Percentiles rank a stretch among this genome's conserved stretches.
Conservation (phyloP, 1,140 invertebrate genomes). For the Drosophila repletoides region DNA sequence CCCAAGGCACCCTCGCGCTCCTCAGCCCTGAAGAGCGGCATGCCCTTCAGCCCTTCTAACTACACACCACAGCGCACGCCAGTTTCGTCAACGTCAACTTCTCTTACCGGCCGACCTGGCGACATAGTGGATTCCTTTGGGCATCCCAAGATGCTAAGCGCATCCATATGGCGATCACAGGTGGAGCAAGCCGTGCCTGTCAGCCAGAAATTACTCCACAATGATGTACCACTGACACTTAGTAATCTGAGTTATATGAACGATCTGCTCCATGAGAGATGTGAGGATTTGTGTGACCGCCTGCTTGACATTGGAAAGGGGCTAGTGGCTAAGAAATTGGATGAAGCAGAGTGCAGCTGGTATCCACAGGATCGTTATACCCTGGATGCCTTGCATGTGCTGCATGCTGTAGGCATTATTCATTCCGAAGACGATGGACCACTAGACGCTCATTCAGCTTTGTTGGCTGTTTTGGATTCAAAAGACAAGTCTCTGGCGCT, state of each 20-base stretch:
- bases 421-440: slow-evolving; percentile 88
- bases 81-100: background rate
- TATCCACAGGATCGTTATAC: slow-evolving; percentile 62
- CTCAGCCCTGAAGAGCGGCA: slow-evolving; percentile 33
- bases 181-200: slow-evolving; percentile 53
- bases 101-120: slow-evolving; percentile 35
- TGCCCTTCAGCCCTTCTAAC: slow-evolving; percentile 59
- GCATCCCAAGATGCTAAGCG: slow-evolving; percentile 53
- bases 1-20: slow-evolving; percentile 38
- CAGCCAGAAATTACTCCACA: slow-evolving; percentile 46
- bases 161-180: slow-evolving; percentile 42
- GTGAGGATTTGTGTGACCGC: slow-evolving; percentile 52
- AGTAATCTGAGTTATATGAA: slow-evolving; percentile 61
- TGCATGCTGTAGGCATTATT: slow-evolving; percentile 86
- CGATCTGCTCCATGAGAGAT: slow-evolving; percentile 55
- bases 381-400: slow-evolving; percentile 45
- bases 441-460: slow-evolving; percentile 86
- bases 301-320: slow-evolving; percentile 45
- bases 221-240: slow-evolving; percentile 35
- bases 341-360: slow-evolving; percentile 55
- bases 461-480: slow-evolving; percentile 87
- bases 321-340: slow-evolving; percentile 58
- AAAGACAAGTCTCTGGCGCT: slow-evolving; percentile 83
- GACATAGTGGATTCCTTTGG: slow-evolving; percentile 64
- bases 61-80: slow-evolving; percentile 47